Evolutionary conservation across 2,797 vertebrate species (phyloP).

Genomic region (Hemitrygon akajei): DNA sequence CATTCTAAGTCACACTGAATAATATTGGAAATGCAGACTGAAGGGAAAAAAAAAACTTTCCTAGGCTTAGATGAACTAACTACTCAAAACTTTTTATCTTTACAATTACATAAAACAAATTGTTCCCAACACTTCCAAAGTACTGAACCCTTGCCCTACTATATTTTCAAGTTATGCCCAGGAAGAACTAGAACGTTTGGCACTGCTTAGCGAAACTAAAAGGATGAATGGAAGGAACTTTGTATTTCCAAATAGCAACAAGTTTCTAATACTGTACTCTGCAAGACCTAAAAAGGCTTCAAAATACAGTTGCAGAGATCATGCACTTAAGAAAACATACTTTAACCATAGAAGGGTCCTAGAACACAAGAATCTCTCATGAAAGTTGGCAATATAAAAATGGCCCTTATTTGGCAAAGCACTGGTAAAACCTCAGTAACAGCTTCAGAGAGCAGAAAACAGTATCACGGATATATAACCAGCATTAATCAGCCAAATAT

Average conservation of each 20-base stretch:
- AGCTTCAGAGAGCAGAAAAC: neutral
- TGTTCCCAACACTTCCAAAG: neutral
- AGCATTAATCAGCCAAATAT: neutral
- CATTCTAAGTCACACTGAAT: neutral
- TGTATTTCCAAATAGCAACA: slow-evolving; percentile 5
- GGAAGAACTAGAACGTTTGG: neutral
- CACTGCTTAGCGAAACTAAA: neutral
- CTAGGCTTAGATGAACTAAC: neutral
- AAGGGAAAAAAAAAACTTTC: neutral
- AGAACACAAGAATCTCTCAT: neutral
- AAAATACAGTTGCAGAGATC: neutral
- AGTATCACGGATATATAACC: neutral
- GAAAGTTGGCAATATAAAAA: neutral
- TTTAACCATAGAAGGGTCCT: slow-evolving; percentile 15
- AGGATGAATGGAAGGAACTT: neutral
- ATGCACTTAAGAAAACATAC: neutral
- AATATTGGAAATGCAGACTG: neutral
- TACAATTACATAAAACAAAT: neutral
- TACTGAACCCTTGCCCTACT: neutral
- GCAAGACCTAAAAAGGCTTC: slow-evolving; percentile 18
- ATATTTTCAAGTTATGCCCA: neutral
- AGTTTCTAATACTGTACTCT: neutral
- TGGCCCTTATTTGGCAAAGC: slow-evolving; percentile 25
- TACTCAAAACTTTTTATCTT: neutral
- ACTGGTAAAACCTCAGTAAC: neutral